Evolutionary conservation across 2,797 vertebrate genomes (phyloP).

Genomic region (Aulostomus chinensis): DNA sequence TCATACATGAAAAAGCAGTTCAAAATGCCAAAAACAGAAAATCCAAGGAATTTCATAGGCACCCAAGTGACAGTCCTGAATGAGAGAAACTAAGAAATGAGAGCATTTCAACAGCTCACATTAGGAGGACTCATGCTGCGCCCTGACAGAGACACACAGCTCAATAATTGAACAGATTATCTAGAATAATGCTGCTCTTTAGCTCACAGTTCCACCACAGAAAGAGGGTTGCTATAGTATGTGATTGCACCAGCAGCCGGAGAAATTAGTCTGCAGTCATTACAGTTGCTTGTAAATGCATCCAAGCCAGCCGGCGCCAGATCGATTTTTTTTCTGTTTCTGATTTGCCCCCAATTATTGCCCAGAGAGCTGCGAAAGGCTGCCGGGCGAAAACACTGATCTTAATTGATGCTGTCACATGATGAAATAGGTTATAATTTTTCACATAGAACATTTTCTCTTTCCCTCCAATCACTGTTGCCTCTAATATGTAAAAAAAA

Average conservation of each 20-base stretch:
- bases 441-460: conserved; percentile 35
- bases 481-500: too few relatives aligned
- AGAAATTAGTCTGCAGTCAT: conserved; percentile 68
- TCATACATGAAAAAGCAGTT: too few relatives aligned
- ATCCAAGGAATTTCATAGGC: too few relatives aligned
- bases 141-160: conserved; percentile 1
- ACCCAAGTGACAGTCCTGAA: too few relatives aligned
- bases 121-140: neutral
- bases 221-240: conserved; percentile 20
- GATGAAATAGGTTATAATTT: conserved; percentile 38
- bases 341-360: conserved; percentile 62
- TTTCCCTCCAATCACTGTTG: conserved; percentile 1
- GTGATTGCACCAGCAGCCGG: conserved; percentile 59
- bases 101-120: too few relatives aligned
- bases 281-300: conserved; percentile 71
- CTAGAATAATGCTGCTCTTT: conserved; percentile 33
- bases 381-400: neutral
- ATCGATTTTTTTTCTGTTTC: conserved; percentile 78
- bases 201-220: conserved; percentile 21
- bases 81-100: too few relatives aligned
- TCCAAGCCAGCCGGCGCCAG: conserved; percentile 62
- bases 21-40: too few relatives aligned
- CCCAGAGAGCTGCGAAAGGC: conserved; percentile 37
- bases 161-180: conserved; percentile 32
- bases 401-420: conserved; percentile 53